Evolutionary conservation across 2,797 vertebrate species (phyloP), one percentile per base, ranked within the genome.

Genomic region (Schizothorax lantsangensis): DNA sequence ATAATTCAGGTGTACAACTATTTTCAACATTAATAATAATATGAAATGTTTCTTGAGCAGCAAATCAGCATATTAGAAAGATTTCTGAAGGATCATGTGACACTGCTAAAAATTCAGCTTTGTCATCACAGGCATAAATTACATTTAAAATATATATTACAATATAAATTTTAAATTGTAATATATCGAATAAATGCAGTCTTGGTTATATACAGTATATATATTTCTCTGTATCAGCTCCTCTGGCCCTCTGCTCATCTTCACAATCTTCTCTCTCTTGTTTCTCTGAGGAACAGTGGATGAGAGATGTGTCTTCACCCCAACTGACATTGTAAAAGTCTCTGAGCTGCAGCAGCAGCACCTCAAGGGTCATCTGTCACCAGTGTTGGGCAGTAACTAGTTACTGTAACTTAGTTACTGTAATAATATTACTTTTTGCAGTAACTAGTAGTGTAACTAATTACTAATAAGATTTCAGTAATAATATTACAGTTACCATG

Each of bases 281-380:
- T 68, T 68, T 68, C 33, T 38, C 66, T 21, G 33, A 36, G 17
- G 8, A 68, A 9, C 33, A 68, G 30, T 21, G 33, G 66, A 36
- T 68, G 74, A 54, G 2, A 36, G 49, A 77, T 92, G 94, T 94
- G 91, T 92, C 90, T 89, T 95, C 93, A 96, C 93, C 93, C 89
- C 40, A 90, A 92, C 91, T 94, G 94, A 94, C 94, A 92, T 84
- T 47, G 81, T n/a, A 86, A 87, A 89, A 85, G 86, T 90, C 81
- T 88, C 88, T 90, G 86, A 69, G 89, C 71, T 89, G 91, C n/a
- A n/a, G n/a, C 84, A 86, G 90, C 91, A 92, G 91, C 90, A 92
- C 87, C 57, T 59, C 23, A 59, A 59, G 57, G 57, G 10, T 59
- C 9, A n/a, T n/a, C n/a, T n/a, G n/a, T n/a, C n/a, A n/a, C n/a